A percentile compares a stretch with the other conserved stretches of the same genome.
phyloP scores from a whole-genome alignment of 1,140 invertebrate genomes.

The Orius insidiosus region DNA sequence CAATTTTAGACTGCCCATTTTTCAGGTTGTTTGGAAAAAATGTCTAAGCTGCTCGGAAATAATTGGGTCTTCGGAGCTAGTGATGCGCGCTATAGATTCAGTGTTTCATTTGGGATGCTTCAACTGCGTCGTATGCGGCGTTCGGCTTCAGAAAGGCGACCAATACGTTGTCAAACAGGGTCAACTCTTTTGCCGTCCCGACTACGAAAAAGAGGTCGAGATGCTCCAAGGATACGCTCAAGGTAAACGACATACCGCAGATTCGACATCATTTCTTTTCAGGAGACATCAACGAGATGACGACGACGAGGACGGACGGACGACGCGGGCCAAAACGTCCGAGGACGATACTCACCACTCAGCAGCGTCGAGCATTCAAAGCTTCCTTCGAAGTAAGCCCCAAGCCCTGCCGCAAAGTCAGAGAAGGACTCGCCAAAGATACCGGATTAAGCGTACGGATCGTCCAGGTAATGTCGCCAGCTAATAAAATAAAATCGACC shows the following conservation, averaged over 20 bases:
- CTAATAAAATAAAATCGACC: too few species aligned
- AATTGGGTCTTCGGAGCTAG: slow-evolving; percentile 53
- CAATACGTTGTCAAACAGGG: slow-evolving; percentile 63
- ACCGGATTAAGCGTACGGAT: slow-evolving; percentile 66
- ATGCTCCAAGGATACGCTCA: slow-evolving; percentile 42
- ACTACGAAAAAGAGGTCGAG: slow-evolving; percentile 63
- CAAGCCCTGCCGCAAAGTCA: slow-evolving; percentile 69
- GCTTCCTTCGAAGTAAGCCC: slow-evolving; percentile 67
- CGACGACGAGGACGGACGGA: slow-evolving; percentile 36
- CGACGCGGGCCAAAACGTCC: slow-evolving; percentile 61
- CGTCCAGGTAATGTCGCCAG: slow-evolving; percentile 50
- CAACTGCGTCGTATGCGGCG: slow-evolving; percentile 55
- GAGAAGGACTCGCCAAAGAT: slow-evolving; percentile 63
- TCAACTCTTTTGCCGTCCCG: slow-evolving; percentile 57
- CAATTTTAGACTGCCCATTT: slow-evolving; percentile 13
- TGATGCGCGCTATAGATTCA: slow-evolving; percentile 42
- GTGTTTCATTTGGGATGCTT: slow-evolving; percentile 58
- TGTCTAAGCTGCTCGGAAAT: slow-evolving; percentile 56
- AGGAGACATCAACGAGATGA: slow-evolving; percentile 17
- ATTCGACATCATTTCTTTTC: too few species aligned
- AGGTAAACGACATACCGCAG: slow-evolving; percentile 25
- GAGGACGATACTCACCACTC: slow-evolving; percentile 61
- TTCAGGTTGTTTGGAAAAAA: slow-evolving; percentile 46
- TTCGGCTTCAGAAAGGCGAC: slow-evolving; percentile 58
- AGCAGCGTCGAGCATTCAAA: slow-evolving; percentile 68